Evolutionary conservation across 2,888 invertebrate genomes (phyloP), one percentile per base, ranked within the genome.

Genomic region (Trachelus stipa): DNA sequence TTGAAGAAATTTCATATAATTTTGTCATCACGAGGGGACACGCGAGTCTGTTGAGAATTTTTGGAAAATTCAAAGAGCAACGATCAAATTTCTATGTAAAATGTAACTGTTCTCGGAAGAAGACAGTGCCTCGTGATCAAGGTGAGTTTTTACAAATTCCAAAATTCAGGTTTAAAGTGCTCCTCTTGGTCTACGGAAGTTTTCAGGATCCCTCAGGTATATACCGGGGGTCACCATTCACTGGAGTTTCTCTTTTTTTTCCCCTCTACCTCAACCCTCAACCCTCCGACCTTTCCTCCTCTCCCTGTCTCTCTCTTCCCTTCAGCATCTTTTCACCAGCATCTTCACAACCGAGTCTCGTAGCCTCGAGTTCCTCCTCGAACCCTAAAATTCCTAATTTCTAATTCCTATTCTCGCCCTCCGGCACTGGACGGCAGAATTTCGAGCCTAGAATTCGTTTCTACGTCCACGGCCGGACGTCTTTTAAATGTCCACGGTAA

Each of bases 351-450:
- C 40, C 0, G 15, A 40, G 40, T 40, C 40, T 6, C 40, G 15
- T 15, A 40, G 40, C 40, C 40, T 40, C 15, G 15, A 40, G 40
- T 15, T 40, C 40, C 40, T 40, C 15, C 15, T 40, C 40, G 40
- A 40, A 40, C 40, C 40, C 40, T 40, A 40, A 68, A 69, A 79
- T 76, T 76, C 73, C 75, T 74, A 89, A 90, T 89, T 88, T 89
- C 87, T 88, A 87, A 86, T 89, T 87, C 85, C 87, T 85, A 85
- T 89, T 87, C 87, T 87, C 84, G 81, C 79, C 77, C 83, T 80
- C 80, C 83, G 79, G 40, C 69, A 6, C 15, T 40, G 40, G 76
- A 68, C 9, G 73, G 40, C 71, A 73, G 73, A 3, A 73, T 69
- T 56, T 37, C 12, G 15, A 12, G 68, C n/a, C 40, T n/a, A 56